Percentiles rank a stretch among this genome's conserved stretches.
These are phyloP conservation scores for Micromussa lordhowensis DNA, from an alignment of 92 coral and sea anemone genomes.

Conservation along the genomic window DNA sequence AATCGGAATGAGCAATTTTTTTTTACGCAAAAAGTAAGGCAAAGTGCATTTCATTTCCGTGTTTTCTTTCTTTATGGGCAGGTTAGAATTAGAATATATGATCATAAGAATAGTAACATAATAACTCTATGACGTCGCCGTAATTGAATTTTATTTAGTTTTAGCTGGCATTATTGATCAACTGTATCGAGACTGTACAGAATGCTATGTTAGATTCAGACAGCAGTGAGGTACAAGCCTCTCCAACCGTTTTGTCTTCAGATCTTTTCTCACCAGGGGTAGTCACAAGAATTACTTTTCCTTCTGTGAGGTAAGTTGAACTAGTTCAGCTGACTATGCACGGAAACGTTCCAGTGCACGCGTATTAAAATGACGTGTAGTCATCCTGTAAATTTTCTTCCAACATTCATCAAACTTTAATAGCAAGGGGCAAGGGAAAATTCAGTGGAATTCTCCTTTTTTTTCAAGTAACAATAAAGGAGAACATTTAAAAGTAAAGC, in stretches of 20 bases:
- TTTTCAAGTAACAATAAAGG: too few species aligned
- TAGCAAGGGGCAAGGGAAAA: not conserved
- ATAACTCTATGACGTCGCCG: conserved; percentile 23
- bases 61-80: not conserved
- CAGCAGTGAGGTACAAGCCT: conserved; percentile 30
- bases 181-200: not conserved
- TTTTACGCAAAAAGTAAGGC: not conserved
- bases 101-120: not conserved
- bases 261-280: conserved; percentile 53
- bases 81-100: not conserved
- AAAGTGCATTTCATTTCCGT: not conserved
- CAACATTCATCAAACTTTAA: not conserved
- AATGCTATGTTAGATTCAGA: conserved; percentile 31
- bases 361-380: not conserved
- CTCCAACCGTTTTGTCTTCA: conserved; percentile 53
- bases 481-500: too few species aligned
- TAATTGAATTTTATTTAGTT: not conserved
- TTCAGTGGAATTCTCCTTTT: not conserved
- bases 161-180: not conserved
- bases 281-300: conserved; percentile 20
- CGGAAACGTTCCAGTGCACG: not conserved
- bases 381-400: too few species aligned
- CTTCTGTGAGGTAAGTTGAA: conserved; percentile 49
- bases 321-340: too few species aligned
- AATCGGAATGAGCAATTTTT: too few species aligned